Conservation (phyloP, 2,113 vertebrate genomes). For the Saguinus midas region DNA sequence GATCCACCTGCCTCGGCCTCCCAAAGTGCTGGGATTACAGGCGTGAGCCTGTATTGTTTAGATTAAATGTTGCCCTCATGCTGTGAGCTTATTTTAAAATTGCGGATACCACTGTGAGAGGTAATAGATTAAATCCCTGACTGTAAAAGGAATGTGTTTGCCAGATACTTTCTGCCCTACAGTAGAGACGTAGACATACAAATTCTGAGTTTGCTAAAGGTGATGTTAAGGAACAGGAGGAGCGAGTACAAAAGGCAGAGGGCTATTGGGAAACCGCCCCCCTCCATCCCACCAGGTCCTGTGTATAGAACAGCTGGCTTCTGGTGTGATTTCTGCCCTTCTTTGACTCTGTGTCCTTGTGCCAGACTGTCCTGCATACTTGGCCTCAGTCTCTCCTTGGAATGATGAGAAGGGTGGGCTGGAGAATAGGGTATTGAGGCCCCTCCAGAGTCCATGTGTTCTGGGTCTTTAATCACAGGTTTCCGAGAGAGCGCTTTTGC, state of each 20-base stretch:
- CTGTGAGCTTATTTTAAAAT: conserved; percentile 46
- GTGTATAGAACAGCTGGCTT: not conserved
- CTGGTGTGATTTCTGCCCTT: not conserved
- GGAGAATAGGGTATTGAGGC: not conserved
- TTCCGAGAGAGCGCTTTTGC: conserved; percentile 98
- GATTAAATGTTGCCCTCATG: conserved; percentile 17
- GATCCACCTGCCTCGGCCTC: too few species aligned
- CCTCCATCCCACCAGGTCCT: too few species aligned
- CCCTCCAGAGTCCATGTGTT: not conserved
- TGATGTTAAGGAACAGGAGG: not conserved
- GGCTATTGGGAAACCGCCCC: not conserved
- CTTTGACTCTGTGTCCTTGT: not conserved
- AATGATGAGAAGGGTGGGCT: not conserved
- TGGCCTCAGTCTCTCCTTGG: not conserved
- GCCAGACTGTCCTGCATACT: not conserved
- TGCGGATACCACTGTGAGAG: not conserved
- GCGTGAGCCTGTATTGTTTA: not conserved
- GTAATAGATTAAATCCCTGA: conserved; percentile 3
- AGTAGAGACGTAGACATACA: not conserved
- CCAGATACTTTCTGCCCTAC: not conserved
- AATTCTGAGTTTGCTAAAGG: not conserved
- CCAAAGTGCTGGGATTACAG: too few species aligned
- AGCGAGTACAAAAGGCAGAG: not conserved
- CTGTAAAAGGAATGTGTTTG: conserved; percentile 44
- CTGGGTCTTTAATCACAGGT: conserved; percentile 82